Conservation (phyloP, 1,140 invertebrate species). For the Doryteuthis pealeii region DNA sequence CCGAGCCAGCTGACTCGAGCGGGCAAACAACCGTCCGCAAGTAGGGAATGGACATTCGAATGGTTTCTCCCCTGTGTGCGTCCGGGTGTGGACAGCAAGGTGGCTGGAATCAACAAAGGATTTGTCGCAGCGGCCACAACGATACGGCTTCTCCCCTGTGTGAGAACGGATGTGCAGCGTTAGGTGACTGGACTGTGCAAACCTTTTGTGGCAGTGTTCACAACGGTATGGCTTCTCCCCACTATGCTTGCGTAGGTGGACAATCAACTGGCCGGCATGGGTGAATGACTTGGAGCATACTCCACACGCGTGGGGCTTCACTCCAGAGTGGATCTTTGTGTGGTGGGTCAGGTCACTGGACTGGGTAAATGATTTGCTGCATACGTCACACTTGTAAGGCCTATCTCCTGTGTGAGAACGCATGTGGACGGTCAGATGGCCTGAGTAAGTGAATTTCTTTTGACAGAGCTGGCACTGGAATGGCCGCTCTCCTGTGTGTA, state of each 20-base stretch:
- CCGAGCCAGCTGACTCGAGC: not conserved
- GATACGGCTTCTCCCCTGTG: constrained; percentile 28
- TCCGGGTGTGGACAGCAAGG: constrained; percentile 22
- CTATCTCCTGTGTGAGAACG: constrained; percentile 16
- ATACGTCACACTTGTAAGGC: constrained; percentile 12
- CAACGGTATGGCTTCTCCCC: not conserved
- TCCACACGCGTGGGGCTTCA: constrained; percentile 5
- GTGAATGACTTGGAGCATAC: constrained; percentile 9
- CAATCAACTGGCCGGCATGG: not conserved
- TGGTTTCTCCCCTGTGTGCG: constrained; percentile 23
- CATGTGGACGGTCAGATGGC: constrained; percentile 10
- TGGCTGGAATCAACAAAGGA: constrained; percentile 25
- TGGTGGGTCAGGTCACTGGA: constrained; percentile 5
- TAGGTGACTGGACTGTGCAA: constrained; percentile 53
- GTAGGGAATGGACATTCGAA: not conserved
- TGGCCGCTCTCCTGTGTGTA: constrained; percentile 12
- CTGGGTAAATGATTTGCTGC: constrained; percentile 13
- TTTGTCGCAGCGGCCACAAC: constrained; percentile 21
- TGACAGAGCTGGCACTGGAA: constrained; percentile 17
- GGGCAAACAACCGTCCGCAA: not conserved
- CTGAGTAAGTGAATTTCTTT: constrained; percentile 13
- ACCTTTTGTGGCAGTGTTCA: constrained; percentile 45
- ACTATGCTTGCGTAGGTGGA: constrained; percentile 6
- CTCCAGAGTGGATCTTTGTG: constrained; percentile 10
- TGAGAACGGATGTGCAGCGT: constrained; percentile 50